Conservation (phyloP, 2,888 invertebrate genomes). For the Elmis aenea region DNA sequence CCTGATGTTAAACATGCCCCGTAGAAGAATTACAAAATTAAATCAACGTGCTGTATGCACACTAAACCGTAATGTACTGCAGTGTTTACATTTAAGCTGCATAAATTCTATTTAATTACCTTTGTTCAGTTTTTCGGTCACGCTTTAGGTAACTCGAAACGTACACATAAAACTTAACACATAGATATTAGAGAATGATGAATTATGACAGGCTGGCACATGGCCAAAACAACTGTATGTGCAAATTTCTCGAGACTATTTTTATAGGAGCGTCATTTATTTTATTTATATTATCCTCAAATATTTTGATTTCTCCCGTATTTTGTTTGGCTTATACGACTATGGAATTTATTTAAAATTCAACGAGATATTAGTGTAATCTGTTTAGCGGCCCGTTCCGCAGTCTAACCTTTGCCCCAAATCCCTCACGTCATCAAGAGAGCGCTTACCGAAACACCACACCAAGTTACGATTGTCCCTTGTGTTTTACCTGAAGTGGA, state of each 20-base stretch:
- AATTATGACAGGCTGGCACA: conserved; percentile 28
- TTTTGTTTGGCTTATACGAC: no score
- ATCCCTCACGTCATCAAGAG: conserved; percentile 34
- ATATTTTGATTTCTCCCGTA: no score
- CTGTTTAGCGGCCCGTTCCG: conserved; percentile 31
- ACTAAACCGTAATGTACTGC: conserved; percentile 2
- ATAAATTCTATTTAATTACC: conserved; percentile 13
- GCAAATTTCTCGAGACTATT: conserved; percentile 24
- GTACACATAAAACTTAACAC: conserved; percentile 26
- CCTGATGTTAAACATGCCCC: conserved; percentile 21
- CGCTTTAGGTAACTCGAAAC: conserved; percentile 30
- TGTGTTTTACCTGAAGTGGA: conserved; percentile 25
- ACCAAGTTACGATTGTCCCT: conserved; percentile 19
- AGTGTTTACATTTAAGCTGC: conserved; percentile 11
- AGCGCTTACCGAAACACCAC: conserved; percentile 21
- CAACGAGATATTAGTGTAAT: conserved; percentile 26
- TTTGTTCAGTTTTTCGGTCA: conserved; percentile 23
- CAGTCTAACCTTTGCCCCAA: conserved; percentile 28
- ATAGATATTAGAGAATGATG: conserved; percentile 33
- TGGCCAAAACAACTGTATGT: conserved; percentile 19
- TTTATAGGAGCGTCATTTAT: conserved; percentile 20
- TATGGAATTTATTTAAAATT: conserved; percentile 12
- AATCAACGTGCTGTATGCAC: neutral
- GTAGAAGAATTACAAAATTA: neutral
- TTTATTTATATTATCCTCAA: conserved; percentile 13